These are phyloP conservation scores for Premnoplex brunnescens DNA, from an alignment of 2,797 vertebrate species.

Conservation along the genomic window DNA sequence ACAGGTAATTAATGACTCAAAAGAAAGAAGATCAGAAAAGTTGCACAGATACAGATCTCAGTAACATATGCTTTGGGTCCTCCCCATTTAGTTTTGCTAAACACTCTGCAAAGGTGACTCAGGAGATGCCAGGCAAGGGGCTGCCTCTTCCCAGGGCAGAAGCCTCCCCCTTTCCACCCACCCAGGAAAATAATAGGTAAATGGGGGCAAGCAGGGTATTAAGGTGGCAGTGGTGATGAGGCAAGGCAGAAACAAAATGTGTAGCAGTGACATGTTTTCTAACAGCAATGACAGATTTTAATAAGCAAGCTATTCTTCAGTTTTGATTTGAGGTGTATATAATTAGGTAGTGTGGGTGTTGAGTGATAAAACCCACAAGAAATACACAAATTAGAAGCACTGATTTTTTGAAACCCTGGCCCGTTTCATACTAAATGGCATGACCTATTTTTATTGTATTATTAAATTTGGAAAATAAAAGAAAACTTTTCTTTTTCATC, in stretches of 20 bases:
- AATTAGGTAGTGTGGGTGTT: conserved; percentile 45
- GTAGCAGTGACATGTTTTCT: conserved; percentile 38
- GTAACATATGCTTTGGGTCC: neutral
- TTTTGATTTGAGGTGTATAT: conserved; percentile 51
- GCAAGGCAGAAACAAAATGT: neutral
- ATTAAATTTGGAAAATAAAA: neutral
- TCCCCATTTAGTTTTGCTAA: neutral
- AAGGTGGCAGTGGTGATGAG: neutral
- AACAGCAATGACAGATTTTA: conserved; percentile 44
- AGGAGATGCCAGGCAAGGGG: neutral
- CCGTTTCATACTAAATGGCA: neutral
- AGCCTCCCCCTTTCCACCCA: neutral
- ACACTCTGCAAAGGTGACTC: neutral
- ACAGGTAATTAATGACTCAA: conserved; percentile 30
- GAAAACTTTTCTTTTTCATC: neutral
- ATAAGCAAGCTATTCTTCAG: conserved; percentile 48
- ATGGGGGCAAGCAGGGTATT: neutral
- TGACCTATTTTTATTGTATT: conserved; percentile 33
- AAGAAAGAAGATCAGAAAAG: conserved; percentile 1
- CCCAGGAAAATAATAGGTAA: neutral
- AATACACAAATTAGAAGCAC: conserved; percentile 47
- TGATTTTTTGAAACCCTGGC: neutral
- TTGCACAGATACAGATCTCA: neutral
- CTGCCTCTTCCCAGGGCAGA: neutral
- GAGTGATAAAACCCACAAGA: conserved; percentile 57